phyloP scores from a whole-genome alignment of 2,113 vertebrate species.

The Carassius gibelio region DNA sequence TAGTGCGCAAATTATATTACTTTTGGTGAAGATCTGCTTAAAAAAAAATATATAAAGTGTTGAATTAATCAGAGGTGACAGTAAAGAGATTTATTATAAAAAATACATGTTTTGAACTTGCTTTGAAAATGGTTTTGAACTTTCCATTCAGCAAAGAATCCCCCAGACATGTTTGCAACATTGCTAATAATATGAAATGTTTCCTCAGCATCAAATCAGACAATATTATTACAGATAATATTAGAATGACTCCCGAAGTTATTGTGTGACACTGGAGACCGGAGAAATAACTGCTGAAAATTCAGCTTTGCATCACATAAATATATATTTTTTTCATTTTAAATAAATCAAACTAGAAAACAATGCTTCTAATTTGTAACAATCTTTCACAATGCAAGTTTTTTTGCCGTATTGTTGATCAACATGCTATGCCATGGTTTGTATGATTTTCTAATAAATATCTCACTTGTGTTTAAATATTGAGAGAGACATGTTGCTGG shows the following conservation, averaged over 20 bases:
- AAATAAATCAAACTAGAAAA: not conserved
- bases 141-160: too few relatives aligned
- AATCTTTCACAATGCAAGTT: not conserved
- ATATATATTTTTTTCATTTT: not conserved
- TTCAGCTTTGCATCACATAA: not conserved
- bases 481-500: constrained; percentile 61
- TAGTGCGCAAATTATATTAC: not conserved
- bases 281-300: not conserved
- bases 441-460: not conserved
- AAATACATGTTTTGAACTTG: too few relatives aligned
- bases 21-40: not conserved
- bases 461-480: not conserved
- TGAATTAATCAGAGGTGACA: too few relatives aligned
- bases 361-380: not conserved
- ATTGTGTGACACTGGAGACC: not conserved
- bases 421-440: not conserved
- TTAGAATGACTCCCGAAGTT: not conserved
- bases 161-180: not conserved
- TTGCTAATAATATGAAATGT: not conserved
- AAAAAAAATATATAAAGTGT: not conserved
- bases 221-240: not conserved
- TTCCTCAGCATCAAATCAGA: not conserved
- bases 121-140: too few relatives aligned
- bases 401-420: not conserved
- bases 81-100: not conserved